Percentiles rank a stretch among this genome's conserved stretches.
These are phyloP conservation scores for Sebastes trivittatus DNA, from an alignment of 2,797 vertebrate species.

Conservation along the genomic window DNA sequence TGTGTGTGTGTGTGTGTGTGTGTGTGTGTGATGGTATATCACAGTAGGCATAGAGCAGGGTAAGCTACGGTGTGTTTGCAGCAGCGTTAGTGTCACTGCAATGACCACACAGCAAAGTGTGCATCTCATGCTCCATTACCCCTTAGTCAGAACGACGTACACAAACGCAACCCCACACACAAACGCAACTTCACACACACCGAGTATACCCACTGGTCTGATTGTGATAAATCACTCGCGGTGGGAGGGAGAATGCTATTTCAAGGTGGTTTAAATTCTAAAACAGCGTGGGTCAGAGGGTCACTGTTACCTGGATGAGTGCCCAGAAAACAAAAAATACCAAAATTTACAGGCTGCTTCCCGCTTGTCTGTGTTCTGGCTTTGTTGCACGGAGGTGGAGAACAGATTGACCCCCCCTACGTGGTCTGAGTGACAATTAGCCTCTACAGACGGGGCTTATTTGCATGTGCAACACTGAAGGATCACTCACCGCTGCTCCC, in stretches of 20 bases:
- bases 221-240: slow-evolving; percentile 82
- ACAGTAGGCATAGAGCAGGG: slow-evolving; percentile 28
- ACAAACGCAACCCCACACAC: background rate
- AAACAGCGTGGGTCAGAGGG: slow-evolving; percentile 71
- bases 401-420: slow-evolving; percentile 43
- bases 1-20: background rate
- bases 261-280: slow-evolving; percentile 84
- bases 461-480: slow-evolving; percentile 20
- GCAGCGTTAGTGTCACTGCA: slow-evolving; percentile 55
- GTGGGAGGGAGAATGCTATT: slow-evolving; percentile 70
- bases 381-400: slow-evolving; percentile 29
- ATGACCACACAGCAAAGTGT: slow-evolving; percentile 74
- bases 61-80: slow-evolving; percentile 58
- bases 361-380: slow-evolving; percentile 15
- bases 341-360: slow-evolving; percentile 47
- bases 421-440: slow-evolving; percentile 53
- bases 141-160: slow-evolving; percentile 63
- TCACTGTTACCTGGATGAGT: slow-evolving; percentile 68
- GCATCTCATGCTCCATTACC: slow-evolving; percentile 82
- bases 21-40: background rate
- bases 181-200: slow-evolving; percentile 1
- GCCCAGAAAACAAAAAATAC: slow-evolving; percentile 71
- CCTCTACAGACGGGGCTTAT: slow-evolving; percentile 12
- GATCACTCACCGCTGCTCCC: slow-evolving; percentile 90
- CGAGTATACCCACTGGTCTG: slow-evolving; percentile 62